phyloP scores from a whole-genome alignment of 2,113 vertebrate genomes.

The Aptenodytes forsteri region DNA sequence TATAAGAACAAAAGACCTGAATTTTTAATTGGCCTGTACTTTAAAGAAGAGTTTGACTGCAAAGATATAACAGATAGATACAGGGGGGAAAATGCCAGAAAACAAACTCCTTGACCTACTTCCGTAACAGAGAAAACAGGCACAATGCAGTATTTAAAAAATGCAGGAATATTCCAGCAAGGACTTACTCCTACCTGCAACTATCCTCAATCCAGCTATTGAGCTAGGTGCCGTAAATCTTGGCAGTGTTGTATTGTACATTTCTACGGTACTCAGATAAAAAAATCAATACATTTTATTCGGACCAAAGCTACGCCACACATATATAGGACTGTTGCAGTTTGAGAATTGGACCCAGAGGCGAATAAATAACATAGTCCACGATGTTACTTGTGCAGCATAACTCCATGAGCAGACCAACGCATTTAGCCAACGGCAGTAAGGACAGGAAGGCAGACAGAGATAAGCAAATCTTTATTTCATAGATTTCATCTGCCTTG shows the following conservation, averaged over 20 bases:
- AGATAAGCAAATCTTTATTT: not conserved
- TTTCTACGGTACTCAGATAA: not conserved
- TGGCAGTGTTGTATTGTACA: fast-evolving
- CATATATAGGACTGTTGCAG: not conserved
- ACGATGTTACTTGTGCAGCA: not conserved
- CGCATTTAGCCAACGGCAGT: fast-evolving
- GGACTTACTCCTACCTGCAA: not conserved
- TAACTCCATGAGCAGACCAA: not conserved
- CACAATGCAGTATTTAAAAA: not conserved
- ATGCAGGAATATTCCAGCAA: not conserved
- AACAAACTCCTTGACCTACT: not conserved
- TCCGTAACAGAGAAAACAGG: not conserved
- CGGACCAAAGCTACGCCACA: not conserved
- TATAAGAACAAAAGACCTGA: not conserved
- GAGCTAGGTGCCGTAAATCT: not conserved
- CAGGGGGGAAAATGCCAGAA: not conserved
- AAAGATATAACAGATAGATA: not conserved
- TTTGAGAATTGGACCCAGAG: not conserved
- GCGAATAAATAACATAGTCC: not conserved
- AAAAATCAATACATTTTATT: not conserved
- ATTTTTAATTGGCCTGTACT: not conserved
- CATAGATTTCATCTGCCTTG: not conserved
- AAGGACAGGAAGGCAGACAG: not conserved
- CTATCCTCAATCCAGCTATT: not conserved
- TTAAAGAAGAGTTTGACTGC: not conserved